These are phyloP conservation scores for Etheostoma perlongum DNA, from an alignment of 2,797 vertebrate genomes.

Conservation along the genomic window DNA sequence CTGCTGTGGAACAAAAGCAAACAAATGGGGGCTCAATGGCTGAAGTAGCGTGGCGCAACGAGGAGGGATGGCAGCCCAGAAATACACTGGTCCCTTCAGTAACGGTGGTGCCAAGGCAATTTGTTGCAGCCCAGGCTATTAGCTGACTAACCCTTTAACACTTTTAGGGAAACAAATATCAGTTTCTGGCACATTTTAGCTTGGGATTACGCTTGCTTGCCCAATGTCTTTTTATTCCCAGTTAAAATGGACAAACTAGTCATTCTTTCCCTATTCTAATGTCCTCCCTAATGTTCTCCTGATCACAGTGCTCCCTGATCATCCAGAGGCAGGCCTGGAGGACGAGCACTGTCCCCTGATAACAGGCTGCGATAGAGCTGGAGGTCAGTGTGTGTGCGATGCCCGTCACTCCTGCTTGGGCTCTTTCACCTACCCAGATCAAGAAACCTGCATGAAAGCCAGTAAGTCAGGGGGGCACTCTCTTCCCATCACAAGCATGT, in stretches of 20 bases:
- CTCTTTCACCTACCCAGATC: slow-evolving; percentile 81
- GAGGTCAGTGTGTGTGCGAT: slow-evolving; percentile 82
- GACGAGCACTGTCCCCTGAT: slow-evolving; percentile 84
- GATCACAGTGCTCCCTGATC: slow-evolving; percentile 74
- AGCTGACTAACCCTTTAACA: slow-evolving; percentile 21
- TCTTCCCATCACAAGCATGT: background rate
- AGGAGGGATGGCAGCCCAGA: slow-evolving; percentile 50
- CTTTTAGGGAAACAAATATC: slow-evolving; percentile 29
- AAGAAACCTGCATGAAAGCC: slow-evolving; percentile 79
- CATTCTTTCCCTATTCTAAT: background rate
- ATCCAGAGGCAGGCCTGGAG: slow-evolving; percentile 78
- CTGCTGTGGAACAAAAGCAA: slow-evolving; percentile 79
- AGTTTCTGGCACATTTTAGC: slow-evolving; percentile 9
- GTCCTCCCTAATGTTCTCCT: background rate
- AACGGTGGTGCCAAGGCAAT: slow-evolving; percentile 29
- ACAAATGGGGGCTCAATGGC: slow-evolving; percentile 72
- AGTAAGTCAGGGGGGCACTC: slow-evolving; percentile 78
- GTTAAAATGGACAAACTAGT: background rate
- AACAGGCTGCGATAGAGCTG: slow-evolving; percentile 82
- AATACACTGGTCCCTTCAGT: slow-evolving; percentile 60
- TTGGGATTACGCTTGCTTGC: slow-evolving; percentile 12
- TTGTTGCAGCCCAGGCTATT: slow-evolving; percentile 45
- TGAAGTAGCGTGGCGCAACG: slow-evolving; percentile 65
- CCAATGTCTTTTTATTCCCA: background rate
- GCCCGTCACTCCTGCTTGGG: slow-evolving; percentile 81